Percentiles rank a stretch among this genome's conserved stretches.
Evolutionary conservation across 2,113 vertebrate species (phyloP).

Genomic region (Osmerus mordax): DNA sequence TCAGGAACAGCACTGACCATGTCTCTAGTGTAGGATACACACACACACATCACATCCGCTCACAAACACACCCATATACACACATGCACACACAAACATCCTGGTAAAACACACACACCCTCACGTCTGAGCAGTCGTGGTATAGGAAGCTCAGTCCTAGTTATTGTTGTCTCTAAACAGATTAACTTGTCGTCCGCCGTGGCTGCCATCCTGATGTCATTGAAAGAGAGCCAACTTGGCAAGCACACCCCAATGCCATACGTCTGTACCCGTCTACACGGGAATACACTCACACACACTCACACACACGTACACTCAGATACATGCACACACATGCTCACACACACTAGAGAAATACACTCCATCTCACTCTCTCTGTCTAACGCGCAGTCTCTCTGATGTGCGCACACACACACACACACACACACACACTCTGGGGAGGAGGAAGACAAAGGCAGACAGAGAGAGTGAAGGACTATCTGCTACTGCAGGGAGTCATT

Average conservation of each 20-base stretch:
- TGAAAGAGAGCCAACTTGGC: slow-evolving; percentile 71
- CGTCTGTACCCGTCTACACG: slow-evolving; percentile 45
- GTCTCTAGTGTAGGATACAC: neutral
- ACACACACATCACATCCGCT: slow-evolving; percentile 11
- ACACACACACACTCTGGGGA: neutral
- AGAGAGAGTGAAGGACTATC: no score
- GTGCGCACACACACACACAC: neutral
- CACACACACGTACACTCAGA: no score
- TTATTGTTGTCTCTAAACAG: slow-evolving; percentile 69
- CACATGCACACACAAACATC: neutral
- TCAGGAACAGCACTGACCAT: neutral
- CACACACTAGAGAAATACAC: slow-evolving; percentile 43
- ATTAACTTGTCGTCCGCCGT: slow-evolving; percentile 71
- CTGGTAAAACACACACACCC: neutral
- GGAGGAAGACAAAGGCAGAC: neutral
- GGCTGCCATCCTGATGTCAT: slow-evolving; percentile 67
- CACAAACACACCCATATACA: slow-evolving; percentile 11
- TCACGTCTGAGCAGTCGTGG: slow-evolving; percentile 24
- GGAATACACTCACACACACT: slow-evolving; percentile 31
- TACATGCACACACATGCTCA: slow-evolving; percentile 14
- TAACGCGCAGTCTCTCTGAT: no score
- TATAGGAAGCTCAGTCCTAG: slow-evolving; percentile 34
- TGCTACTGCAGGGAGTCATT: no score
- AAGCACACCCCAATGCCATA: slow-evolving; percentile 41
- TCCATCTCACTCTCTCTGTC: slow-evolving; percentile 23